Conservation (phyloP, 2,888 invertebrate species). For the Podotricha telesiphe region DNA sequence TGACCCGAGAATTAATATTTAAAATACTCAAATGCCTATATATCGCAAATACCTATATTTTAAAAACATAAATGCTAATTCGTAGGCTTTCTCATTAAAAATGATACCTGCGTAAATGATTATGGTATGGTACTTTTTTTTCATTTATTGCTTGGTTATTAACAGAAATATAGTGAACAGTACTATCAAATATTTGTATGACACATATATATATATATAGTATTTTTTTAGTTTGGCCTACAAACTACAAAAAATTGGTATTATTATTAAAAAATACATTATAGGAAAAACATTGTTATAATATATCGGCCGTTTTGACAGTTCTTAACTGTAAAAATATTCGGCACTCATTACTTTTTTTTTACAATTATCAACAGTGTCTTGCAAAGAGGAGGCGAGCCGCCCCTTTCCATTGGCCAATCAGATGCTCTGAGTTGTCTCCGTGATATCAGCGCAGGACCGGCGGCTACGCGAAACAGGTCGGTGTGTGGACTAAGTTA, state of each 20-base stretch:
- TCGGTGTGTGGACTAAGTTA: constrained; percentile 41
- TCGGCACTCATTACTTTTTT: constrained; percentile 12
- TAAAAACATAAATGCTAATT: neutral
- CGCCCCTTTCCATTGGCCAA: constrained; percentile 76
- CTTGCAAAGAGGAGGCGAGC: constrained; percentile 55
- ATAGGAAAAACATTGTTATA: neutral
- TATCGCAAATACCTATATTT: neutral
- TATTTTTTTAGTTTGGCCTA: too few species aligned
- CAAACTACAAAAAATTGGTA: too few species aligned
- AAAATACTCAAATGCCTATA: constrained; percentile 18
- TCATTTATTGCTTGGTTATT: neutral
- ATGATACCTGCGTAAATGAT: neutral
- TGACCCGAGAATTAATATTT: constrained; percentile 50
- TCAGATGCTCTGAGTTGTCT: constrained; percentile 62
- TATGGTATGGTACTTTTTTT: too few species aligned
- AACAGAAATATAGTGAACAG: neutral
- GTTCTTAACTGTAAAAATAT: neutral
- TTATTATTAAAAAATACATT: neutral
- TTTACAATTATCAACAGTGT: constrained; percentile 28
- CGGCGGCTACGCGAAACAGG: constrained; percentile 47
- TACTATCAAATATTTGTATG: neutral
- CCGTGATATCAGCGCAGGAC: constrained; percentile 60
- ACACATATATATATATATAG: too few species aligned
- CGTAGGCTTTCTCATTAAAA: neutral
- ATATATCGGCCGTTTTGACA: neutral